These are phyloP conservation scores for Tangara arthus DNA, from an alignment of 2,797 vertebrate species.

Conservation along the genomic window DNA sequence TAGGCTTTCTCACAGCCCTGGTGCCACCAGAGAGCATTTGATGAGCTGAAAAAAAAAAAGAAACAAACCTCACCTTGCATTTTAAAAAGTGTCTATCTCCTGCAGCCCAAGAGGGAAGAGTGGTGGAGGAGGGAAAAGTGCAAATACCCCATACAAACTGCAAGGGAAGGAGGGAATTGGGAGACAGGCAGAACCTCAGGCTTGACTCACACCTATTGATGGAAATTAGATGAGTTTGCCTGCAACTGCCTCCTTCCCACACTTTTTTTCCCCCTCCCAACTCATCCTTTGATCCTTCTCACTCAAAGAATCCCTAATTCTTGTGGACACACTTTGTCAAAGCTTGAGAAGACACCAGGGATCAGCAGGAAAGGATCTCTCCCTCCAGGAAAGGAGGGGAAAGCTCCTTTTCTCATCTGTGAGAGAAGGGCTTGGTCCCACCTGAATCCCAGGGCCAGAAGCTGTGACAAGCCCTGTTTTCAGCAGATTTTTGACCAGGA, in stretches of 20 bases:
- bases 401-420: background rate
- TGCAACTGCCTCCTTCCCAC: background rate
- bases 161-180: background rate
- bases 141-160: background rate
- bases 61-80: background rate
- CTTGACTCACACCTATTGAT: background rate
- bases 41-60: background rate
- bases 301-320: background rate
- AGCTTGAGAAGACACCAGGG: fast-evolving
- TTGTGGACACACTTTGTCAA: background rate
- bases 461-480: fast-evolving
- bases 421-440: background rate
- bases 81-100: slow-evolving; percentile 22
- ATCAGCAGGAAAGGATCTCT: background rate
- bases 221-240: background rate
- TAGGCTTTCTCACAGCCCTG: background rate
- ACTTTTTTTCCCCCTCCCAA: background rate
- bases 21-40: background rate
- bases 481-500: background rate
- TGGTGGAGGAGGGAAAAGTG: background rate
- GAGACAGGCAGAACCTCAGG: background rate
- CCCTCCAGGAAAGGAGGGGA: background rate
- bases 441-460: background rate
- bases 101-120: background rate
- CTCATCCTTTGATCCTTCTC: background rate